A percentile compares a stretch with the other conserved stretches of the same genome.
Evolutionary conservation across 92 coral and sea anemone genomes (phyloP).

Genomic region (Isaurus tuberculatus): DNA sequence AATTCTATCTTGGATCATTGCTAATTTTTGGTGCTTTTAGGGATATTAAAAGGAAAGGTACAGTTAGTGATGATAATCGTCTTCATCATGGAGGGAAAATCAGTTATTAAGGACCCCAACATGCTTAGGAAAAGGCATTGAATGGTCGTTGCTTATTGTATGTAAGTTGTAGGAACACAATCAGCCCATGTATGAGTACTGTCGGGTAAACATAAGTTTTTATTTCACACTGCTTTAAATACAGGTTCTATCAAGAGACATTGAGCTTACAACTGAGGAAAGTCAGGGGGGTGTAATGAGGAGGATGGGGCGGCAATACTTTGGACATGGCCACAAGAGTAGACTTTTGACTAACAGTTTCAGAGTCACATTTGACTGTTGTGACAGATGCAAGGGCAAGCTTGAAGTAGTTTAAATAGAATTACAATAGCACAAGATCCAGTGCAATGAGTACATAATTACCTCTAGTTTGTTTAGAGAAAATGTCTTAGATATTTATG

Average conservation of each 20-base stretch:
- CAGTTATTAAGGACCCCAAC: no score
- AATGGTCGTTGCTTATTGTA: neutral
- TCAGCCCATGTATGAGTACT: neutral
- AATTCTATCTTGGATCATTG: no score
- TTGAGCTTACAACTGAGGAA: constrained; percentile 68
- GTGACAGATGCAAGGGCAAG: constrained; percentile 91
- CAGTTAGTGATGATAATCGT: no score
- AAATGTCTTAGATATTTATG: no score
- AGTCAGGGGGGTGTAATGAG: constrained; percentile 75
- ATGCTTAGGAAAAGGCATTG: no score
- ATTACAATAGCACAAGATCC: no score
- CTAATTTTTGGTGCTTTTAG: no score
- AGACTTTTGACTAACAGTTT: constrained; percentile 90
- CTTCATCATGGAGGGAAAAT: no score
- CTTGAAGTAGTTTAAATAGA: constrained; percentile 75
- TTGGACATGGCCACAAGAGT: constrained; percentile 93
- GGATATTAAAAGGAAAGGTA: no score
- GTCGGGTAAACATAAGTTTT: neutral
- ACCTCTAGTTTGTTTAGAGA: neutral
- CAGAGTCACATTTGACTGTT: constrained; percentile 93
- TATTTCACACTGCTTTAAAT: neutral
- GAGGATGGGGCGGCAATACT: constrained; percentile 91
- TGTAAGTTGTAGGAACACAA: neutral
- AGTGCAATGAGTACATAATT: neutral
- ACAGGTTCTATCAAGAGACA: constrained; percentile 74